phyloP scores from a whole-genome alignment of 2,797 vertebrate species.

The Rhinophrynus dorsalis region DNA sequence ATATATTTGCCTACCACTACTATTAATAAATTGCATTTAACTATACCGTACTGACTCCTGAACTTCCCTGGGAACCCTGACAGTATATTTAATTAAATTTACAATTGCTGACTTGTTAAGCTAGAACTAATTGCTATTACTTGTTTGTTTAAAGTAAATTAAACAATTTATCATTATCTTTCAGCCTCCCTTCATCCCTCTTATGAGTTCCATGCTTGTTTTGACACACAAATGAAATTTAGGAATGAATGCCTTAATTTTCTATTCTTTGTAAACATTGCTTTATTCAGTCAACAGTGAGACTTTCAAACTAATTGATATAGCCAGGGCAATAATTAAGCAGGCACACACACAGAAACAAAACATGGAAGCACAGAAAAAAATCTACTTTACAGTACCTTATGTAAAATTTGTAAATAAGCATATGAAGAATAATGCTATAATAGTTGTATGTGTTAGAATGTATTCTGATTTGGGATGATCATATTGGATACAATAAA shows the following conservation, averaged over 20 bases:
- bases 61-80: too few relatives aligned
- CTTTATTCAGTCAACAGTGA: conserved; percentile 31
- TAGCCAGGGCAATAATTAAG: conserved; percentile 15
- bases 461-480: too few relatives aligned
- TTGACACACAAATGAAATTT: conserved; percentile 40
- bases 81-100: conserved; percentile 43
- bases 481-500: too few relatives aligned
- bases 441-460: too few relatives aligned
- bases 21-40: too few relatives aligned
- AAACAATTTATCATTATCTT: conserved; percentile 47
- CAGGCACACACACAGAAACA: background rate
- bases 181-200: conserved; percentile 42
- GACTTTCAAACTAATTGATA: conserved; percentile 30
- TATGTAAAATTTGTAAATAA: too few relatives aligned
- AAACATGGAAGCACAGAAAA: too few relatives aligned
- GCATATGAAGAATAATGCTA: too few relatives aligned
- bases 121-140: conserved; percentile 48
- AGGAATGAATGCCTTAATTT: conserved; percentile 27
- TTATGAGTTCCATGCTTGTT: conserved; percentile 34
- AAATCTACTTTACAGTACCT: too few relatives aligned
- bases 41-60: too few relatives aligned
- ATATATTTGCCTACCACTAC: too few relatives aligned
- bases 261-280: conserved; percentile 17
- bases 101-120: conserved; percentile 46
- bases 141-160: conserved; percentile 47